These are phyloP conservation scores for Luehdorfia chinensis DNA, from an alignment of 1,140 invertebrate genomes.

Conservation along the genomic window DNA sequence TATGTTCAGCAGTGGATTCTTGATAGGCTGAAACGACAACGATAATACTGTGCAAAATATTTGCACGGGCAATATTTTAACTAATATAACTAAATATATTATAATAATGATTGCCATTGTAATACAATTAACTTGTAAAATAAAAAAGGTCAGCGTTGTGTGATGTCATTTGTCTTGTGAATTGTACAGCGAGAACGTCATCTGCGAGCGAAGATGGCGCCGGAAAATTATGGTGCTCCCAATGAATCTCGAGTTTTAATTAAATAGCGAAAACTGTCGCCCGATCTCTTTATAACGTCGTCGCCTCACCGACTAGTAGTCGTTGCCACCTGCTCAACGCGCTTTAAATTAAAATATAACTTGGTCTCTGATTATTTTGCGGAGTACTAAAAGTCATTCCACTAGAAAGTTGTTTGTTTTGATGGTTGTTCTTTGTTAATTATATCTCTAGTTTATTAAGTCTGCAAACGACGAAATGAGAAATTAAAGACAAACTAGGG, in stretches of 20 bases:
- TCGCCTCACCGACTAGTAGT: neutral
- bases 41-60: no score
- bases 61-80: no score
- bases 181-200: no score
- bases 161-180: no score
- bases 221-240: constrained; percentile 39
- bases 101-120: no score
- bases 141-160: no score
- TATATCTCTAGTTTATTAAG: neutral
- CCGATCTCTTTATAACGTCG: constrained; percentile 10
- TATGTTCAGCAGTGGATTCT: no score
- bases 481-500: no score
- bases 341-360: constrained; percentile 2
- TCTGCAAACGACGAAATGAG: no score
- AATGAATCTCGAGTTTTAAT: constrained; percentile 53
- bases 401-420: neutral
- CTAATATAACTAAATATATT: no score
- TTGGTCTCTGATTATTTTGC: neutral
- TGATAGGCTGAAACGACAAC: no score
- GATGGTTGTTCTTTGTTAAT: neutral
- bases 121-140: no score
- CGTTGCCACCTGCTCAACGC: constrained; percentile 3
- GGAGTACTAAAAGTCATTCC: neutral
- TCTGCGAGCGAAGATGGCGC: constrained; percentile 30
- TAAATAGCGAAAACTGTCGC: constrained; percentile 35